These are phyloP conservation scores for Suricata suricatta DNA, from an alignment of 2,113 vertebrate genomes.

Conservation along the genomic window DNA sequence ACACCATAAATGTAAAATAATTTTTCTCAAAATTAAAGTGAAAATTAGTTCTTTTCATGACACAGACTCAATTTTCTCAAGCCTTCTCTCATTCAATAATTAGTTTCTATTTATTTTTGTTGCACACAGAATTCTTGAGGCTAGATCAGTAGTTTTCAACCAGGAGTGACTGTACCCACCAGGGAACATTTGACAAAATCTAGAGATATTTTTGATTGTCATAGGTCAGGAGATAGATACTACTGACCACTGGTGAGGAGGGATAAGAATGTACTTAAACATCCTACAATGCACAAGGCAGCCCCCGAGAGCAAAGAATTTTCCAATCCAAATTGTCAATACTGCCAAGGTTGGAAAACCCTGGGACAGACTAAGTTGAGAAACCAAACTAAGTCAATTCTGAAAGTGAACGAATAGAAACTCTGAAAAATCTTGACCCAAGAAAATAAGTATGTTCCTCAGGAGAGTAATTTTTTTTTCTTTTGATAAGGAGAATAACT, in stretches of 20 bases:
- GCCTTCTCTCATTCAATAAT: not conserved
- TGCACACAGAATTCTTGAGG: conserved; percentile 3
- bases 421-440: not conserved
- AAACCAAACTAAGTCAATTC: conserved; percentile 6
- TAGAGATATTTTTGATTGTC: not conserved
- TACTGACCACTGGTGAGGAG: not conserved
- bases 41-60: not conserved
- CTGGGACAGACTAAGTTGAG: not conserved
- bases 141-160: not conserved
- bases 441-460: conserved; percentile 43
- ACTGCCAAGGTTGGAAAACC: not conserved
- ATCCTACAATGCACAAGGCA: not conserved
- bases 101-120: conserved; percentile 4
- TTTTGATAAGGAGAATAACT: not conserved
- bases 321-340: conserved; percentile 18
- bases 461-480: not conserved
- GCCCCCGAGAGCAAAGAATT: not conserved
- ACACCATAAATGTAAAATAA: conserved; percentile 13
- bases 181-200: not conserved
- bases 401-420: conserved; percentile 16
- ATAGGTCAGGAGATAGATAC: not conserved
- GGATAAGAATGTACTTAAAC: not conserved
- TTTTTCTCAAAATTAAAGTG: conserved; percentile 27
- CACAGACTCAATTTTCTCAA: conserved; percentile 5
- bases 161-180: not conserved